A percentile compares a stretch with the other conserved stretches of the same genome.
These are phyloP conservation scores for Crepidodera aurea DNA, from an alignment of 2,888 invertebrate genomes.

Conservation along the genomic window DNA sequence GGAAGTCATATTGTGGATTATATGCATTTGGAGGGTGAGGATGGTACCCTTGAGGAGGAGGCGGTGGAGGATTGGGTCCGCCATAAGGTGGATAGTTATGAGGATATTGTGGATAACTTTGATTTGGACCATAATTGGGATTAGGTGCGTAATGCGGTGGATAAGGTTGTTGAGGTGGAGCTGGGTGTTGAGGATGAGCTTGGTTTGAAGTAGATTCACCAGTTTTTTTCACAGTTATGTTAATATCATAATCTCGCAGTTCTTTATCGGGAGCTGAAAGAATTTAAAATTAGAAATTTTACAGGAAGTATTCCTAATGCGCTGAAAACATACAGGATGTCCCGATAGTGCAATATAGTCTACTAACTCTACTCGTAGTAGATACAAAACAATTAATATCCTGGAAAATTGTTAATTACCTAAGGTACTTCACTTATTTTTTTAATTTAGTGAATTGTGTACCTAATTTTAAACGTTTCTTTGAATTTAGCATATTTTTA, in stretches of 20 bases:
- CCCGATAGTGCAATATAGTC: too few species aligned
- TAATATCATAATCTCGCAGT: background rate
- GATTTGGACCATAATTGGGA: slow-evolving; percentile 5
- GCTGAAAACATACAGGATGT: background rate
- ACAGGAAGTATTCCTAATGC: background rate
- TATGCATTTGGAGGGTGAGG: background rate
- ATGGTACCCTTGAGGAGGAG: background rate
- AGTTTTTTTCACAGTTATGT: background rate
- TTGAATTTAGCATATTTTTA: too few species aligned
- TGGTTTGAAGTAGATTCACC: background rate
- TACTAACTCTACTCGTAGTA: too few species aligned
- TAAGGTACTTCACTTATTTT: too few species aligned
- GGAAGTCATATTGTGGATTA: background rate
- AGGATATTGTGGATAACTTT: background rate
- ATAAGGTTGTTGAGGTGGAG: background rate
- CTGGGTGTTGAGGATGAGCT: background rate
- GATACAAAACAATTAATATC: too few species aligned
- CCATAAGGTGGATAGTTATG: background rate
- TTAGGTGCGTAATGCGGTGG: background rate
- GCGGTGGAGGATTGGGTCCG: background rate
- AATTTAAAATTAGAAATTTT: background rate
- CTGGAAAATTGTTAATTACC: too few species aligned
- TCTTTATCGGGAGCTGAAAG: background rate
- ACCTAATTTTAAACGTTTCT: too few species aligned
- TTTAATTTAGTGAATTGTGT: too few species aligned